Evolutionary conservation across 2,888 invertebrate species (phyloP).

Genomic region (Brachypalpus laphriformis): DNA sequence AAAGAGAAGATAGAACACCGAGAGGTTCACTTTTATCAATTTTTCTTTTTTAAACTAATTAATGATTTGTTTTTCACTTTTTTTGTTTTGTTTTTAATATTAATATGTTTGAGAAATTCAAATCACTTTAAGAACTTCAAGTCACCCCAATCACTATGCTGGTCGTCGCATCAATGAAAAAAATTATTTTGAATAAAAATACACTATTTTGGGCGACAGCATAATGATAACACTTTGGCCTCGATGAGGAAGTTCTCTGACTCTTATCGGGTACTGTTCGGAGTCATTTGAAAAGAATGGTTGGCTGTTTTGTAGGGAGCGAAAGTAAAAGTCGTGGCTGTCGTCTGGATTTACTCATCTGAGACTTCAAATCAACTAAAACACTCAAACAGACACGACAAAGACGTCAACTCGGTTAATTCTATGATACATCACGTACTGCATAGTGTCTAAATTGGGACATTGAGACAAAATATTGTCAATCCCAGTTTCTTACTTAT

Average conservation of each 20-base stretch:
- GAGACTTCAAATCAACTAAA: too few relatives aligned
- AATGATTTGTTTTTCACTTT: neutral
- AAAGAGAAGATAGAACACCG: conserved; percentile 11
- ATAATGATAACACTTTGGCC: conserved; percentile 76
- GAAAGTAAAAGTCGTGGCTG: neutral
- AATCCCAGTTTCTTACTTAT: too few relatives aligned
- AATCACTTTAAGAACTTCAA: neutral
- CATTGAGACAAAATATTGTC: too few relatives aligned
- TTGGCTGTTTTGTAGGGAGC: neutral
- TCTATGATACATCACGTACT: too few relatives aligned
- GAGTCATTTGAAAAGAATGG: neutral
- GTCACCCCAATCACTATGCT: conserved; percentile 43
- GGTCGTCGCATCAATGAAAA: conserved; percentile 39
- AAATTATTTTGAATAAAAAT: neutral
- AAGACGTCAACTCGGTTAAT: too few relatives aligned
- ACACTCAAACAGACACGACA: too few relatives aligned
- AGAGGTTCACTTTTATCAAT: conserved; percentile 24
- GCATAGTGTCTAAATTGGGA: too few relatives aligned
- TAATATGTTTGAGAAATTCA: neutral
- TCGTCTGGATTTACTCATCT: too few relatives aligned
- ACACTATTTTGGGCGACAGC: conserved; percentile 43
- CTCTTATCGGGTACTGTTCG: conserved; percentile 59
- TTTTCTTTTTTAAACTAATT: conserved; percentile 15
- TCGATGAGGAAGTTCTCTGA: conserved; percentile 75
- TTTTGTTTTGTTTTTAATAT: neutral